Conservation (phyloP, 23 tunicate species). For the Botrylloides violaceus region DNA sequence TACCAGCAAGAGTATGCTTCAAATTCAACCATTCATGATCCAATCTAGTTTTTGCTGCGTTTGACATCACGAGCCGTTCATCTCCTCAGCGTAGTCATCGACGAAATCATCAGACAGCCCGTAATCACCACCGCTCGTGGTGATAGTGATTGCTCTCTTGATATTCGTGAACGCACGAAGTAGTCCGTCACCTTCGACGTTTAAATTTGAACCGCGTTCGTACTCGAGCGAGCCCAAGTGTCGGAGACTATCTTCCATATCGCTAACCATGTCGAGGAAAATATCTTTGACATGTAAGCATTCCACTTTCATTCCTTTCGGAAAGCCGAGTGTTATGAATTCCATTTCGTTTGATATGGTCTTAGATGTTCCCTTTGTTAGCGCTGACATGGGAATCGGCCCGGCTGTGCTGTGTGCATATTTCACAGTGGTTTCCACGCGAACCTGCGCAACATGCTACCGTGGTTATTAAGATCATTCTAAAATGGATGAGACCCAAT, state of each 20-base stretch:
- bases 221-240: constrained; percentile 42
- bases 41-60: too few species aligned
- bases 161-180: constrained; percentile 36
- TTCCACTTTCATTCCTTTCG: constrained; percentile 19
- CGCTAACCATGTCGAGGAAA: constrained; percentile 81
- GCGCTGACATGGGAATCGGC: not conserved
- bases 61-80: not conserved
- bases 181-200: constrained; percentile 25
- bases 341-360: not conserved
- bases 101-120: constrained; percentile 66
- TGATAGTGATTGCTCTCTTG: constrained; percentile 41
- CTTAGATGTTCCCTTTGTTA: not conserved
- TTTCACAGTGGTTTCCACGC: constrained; percentile 50
- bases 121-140: constrained; percentile 17
- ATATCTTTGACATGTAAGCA: constrained; percentile 41
- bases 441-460: constrained; percentile 26
- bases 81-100: constrained; percentile 44
- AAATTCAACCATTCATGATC: not conserved
- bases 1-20: not conserved
- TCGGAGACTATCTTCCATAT: constrained; percentile 63
- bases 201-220: constrained; percentile 36
- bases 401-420: constrained; percentile 40
- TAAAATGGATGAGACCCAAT: too few species aligned
- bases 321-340: constrained; percentile 7
- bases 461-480: too few species aligned